These are phyloP conservation scores for Catocala sponsa DNA, from an alignment of 2,888 invertebrate species.

Conservation along the genomic window DNA sequence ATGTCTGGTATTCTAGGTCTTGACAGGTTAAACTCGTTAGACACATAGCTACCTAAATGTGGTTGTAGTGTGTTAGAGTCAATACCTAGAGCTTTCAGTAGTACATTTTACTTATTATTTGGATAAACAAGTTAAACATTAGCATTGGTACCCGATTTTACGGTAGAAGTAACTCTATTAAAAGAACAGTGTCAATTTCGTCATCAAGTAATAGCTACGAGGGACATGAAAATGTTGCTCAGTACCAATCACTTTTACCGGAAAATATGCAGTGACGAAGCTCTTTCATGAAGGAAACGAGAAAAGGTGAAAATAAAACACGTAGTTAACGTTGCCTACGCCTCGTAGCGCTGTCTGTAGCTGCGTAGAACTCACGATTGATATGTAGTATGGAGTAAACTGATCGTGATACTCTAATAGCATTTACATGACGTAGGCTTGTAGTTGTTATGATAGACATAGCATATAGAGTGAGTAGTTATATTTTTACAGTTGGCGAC, in stretches of 20 bases:
- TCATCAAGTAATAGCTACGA: conserved; percentile 1
- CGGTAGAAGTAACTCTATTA: background rate
- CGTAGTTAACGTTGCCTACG: conserved; percentile 11
- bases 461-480: no score
- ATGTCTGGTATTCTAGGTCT: no score
- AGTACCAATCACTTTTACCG: conserved; percentile 51
- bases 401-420: background rate
- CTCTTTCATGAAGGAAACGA: conserved; percentile 66
- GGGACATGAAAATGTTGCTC: conserved; percentile 34
- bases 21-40: no score
- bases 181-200: background rate
- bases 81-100: no score
- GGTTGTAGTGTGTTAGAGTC: no score
- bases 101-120: no score
- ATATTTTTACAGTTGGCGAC: no score
- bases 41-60: no score
- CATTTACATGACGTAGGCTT: no score
- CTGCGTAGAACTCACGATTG: conserved; percentile 2
- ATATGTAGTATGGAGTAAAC: background rate
- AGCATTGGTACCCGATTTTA: no score
- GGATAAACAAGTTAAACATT: no score
- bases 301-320: conserved; percentile 44
- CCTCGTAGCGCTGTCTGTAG: conserved; percentile 6
- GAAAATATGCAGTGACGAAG: conserved; percentile 68
- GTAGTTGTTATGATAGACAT: no score